Conservation (phyloP, 2,888 invertebrate genomes). For the Noctuana brunneofusca region DNA sequence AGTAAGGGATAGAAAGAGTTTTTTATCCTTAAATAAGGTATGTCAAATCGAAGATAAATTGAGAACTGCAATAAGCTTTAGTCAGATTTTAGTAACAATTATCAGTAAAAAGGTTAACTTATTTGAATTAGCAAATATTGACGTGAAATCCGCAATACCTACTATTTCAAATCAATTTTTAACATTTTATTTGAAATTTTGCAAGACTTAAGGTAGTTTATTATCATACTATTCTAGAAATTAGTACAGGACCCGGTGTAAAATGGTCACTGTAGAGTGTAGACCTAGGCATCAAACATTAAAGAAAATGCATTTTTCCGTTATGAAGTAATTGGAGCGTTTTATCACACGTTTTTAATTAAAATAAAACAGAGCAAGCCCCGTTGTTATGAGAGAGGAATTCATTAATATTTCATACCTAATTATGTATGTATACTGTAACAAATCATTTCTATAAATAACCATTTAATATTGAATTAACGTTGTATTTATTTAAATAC, state of each 20-base stretch:
- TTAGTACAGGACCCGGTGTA: neutral
- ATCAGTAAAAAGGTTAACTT: neutral
- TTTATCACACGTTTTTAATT: neutral
- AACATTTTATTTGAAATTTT: neutral
- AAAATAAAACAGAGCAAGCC: neutral
- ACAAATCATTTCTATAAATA: too few relatives aligned
- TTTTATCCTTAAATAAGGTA: too few relatives aligned
- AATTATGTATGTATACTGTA: too few relatives aligned
- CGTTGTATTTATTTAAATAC: neutral
- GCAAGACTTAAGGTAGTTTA: neutral
- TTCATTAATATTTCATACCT: too few relatives aligned
- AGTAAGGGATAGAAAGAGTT: too few relatives aligned
- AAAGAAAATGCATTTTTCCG: neutral
- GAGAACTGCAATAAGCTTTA: too few relatives aligned
- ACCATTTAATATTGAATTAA: too few relatives aligned
- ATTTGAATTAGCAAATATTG: neutral
- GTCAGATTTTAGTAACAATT: constrained; percentile 15
- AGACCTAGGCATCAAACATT: neutral
- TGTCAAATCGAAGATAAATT: too few relatives aligned
- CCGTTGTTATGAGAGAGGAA: neutral
- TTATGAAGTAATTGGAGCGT: neutral
- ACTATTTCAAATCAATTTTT: neutral
- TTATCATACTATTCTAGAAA: neutral
- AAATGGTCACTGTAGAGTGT: too few relatives aligned
- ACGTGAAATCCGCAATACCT: neutral